phyloP scores from a whole-genome alignment of 1,140 invertebrate genomes.

The Ylistrum balloti region DNA sequence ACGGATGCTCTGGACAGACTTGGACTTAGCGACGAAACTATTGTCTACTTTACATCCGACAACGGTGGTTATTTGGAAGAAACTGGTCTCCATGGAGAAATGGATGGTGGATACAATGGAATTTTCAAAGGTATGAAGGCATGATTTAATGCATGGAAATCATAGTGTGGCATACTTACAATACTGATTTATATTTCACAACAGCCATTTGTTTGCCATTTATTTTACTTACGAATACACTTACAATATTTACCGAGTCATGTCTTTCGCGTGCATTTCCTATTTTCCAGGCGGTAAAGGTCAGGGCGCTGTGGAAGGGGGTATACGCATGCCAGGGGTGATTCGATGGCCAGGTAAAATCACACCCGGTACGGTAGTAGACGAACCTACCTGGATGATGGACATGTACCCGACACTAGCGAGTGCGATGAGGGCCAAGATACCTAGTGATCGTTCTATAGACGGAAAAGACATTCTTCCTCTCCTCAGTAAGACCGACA shows the following conservation, averaged over 20 bases:
- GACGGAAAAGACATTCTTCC: constrained; percentile 78
- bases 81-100: constrained; percentile 70
- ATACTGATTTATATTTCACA: neutral
- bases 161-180: neutral
- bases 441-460: constrained; percentile 66
- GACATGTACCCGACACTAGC: constrained; percentile 83
- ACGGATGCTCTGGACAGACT: constrained; percentile 74
- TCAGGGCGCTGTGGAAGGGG: constrained; percentile 82
- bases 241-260: no score
- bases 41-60: constrained; percentile 84
- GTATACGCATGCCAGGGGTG: constrained; percentile 82
- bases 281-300: constrained; percentile 81
- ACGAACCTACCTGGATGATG: constrained; percentile 81
- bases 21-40: constrained; percentile 80
- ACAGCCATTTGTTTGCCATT: no score
- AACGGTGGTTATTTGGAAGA: constrained; percentile 84
- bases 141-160: neutral
- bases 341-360: constrained; percentile 78
- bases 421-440: constrained; percentile 62
- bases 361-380: constrained; percentile 65
- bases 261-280: neutral
- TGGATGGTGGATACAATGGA: constrained; percentile 82
- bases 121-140: constrained; percentile 74
- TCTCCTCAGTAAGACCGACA: constrained; percentile 66
- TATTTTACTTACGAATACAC: no score